A percentile compares a stretch with the other conserved stretches of the same genome.
Conservation (phyloP, 2,113 vertebrate genomes). For the Setophaga coronata region DNA sequence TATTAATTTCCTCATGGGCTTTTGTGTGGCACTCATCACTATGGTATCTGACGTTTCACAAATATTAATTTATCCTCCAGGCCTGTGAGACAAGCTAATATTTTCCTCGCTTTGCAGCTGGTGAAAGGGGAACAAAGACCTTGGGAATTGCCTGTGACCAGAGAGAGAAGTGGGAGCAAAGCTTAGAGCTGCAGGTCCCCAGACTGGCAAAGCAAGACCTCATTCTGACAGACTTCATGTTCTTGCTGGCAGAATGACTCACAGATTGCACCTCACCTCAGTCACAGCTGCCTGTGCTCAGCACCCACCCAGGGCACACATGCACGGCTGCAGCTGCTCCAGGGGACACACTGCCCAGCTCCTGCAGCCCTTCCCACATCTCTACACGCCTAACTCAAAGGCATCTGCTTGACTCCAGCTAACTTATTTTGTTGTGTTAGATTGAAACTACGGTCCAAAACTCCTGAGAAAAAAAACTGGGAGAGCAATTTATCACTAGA, state of each 20-base stretch:
- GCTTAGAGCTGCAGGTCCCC: not conserved
- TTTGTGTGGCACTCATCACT: constrained; percentile 1
- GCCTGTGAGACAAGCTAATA: not conserved
- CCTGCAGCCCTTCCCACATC: not conserved
- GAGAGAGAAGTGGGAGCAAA: not conserved
- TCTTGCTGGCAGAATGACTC: not conserved
- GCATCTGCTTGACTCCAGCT: not conserved
- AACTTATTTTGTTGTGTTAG: not conserved
- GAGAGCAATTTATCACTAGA: not conserved
- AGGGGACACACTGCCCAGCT: not conserved
- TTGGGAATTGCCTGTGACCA: not conserved
- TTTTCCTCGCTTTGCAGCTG: not conserved
- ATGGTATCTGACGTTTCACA: not conserved
- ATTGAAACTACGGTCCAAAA: not conserved
- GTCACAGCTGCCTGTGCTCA: not conserved
- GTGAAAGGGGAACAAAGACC: not conserved
- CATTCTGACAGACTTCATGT: not conserved
- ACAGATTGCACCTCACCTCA: not conserved
- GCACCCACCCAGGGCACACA: not conserved
- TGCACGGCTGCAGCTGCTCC: accelerated
- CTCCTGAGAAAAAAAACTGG: not conserved
- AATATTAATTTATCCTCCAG: constrained; percentile 17
- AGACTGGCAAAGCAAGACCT: not conserved
- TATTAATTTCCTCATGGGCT: constrained; percentile 22
- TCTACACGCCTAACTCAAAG: not conserved